Evolutionary conservation across 2,888 invertebrate species (phyloP).

Genomic region (Pterostichus niger): DNA sequence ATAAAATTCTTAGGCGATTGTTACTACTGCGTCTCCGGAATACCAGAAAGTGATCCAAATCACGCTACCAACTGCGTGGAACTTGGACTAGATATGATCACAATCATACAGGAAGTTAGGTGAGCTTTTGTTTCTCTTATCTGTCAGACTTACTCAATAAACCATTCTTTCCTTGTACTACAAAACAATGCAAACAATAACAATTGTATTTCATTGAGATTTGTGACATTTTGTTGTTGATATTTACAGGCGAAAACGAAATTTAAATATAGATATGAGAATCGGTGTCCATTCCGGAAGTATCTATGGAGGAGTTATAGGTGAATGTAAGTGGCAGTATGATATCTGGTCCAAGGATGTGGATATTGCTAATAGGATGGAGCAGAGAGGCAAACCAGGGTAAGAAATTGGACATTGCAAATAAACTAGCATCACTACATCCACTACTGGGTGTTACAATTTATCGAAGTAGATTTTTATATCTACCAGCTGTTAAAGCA

Average conservation of each 20-base stretch:
- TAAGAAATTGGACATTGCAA: constrained; percentile 74
- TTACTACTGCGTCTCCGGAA: constrained; percentile 95
- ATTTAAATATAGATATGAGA: constrained; percentile 95
- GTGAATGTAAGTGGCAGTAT: constrained; percentile 96
- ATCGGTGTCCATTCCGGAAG: constrained; percentile 97
- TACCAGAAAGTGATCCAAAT: constrained; percentile 82
- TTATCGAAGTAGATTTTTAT: too few relatives aligned
- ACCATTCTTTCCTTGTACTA: background rate
- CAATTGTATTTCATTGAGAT: constrained; percentile 1
- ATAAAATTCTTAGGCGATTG: constrained; percentile 97
- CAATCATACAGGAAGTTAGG: constrained; percentile 91
- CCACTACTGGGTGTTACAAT: too few relatives aligned
- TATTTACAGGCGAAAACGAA: constrained; percentile 84
- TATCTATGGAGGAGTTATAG: constrained; percentile 94
- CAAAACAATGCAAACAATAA: constrained; percentile 1
- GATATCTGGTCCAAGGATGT: constrained; percentile 98
- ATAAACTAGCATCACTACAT: too few relatives aligned
- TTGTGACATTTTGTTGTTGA: background rate
- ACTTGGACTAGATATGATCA: constrained; percentile 95
- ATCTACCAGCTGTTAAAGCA: too few relatives aligned
- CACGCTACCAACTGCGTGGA: constrained; percentile 95
- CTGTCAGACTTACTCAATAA: background rate
- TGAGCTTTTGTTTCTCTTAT: constrained; percentile 72
- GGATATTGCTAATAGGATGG: constrained; percentile 96
- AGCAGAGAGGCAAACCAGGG: constrained; percentile 94